A percentile compares a stretch with the other conserved stretches of the same genome.
phyloP scores from a whole-genome alignment of 2,113 vertebrate genomes.

The Phyllostomus hastatus region DNA sequence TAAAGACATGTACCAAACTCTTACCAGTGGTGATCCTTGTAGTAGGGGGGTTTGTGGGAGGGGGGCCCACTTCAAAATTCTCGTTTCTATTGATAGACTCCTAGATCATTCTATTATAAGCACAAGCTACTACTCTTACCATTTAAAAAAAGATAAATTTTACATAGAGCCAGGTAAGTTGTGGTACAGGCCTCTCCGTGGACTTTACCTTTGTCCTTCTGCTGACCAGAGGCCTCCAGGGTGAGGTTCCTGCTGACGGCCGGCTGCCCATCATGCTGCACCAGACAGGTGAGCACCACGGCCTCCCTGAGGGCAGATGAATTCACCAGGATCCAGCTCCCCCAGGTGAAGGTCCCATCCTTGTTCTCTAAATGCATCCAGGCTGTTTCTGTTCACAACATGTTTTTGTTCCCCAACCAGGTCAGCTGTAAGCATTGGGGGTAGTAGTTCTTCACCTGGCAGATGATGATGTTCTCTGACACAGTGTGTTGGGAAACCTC shows the following conservation, averaged over 20 bases:
- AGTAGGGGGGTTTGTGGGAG: no score
- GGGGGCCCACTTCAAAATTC: not conserved
- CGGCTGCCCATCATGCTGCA: not conserved
- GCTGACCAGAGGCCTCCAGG: not conserved
- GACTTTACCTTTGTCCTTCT: not conserved
- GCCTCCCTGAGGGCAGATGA: not conserved
- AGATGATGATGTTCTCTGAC: not conserved
- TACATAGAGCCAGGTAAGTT: not conserved
- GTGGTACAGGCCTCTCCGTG: no score
- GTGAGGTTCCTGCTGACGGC: fast-evolving
- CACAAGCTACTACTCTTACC: not conserved
- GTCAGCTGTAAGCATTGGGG: not conserved
- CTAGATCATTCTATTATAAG: not conserved
- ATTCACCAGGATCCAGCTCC: not conserved
- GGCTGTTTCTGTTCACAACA: not conserved
- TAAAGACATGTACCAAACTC: not conserved
- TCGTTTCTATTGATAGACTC: not conserved
- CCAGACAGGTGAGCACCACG: not conserved
- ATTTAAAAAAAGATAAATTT: not conserved
- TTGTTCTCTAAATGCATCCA: not conserved
- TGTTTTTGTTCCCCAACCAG: conserved; percentile 45
- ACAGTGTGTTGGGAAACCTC: fast-evolving
- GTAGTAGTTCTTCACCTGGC: conserved; percentile 45
- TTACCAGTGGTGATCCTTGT: no score
- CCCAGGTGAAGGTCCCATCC: conserved; percentile 36